A percentile compares a stretch with the other conserved stretches of the same genome.
These are phyloP conservation scores for Chamaea fasciata DNA, from an alignment of 2,113 vertebrate species.

Conservation along the genomic window DNA sequence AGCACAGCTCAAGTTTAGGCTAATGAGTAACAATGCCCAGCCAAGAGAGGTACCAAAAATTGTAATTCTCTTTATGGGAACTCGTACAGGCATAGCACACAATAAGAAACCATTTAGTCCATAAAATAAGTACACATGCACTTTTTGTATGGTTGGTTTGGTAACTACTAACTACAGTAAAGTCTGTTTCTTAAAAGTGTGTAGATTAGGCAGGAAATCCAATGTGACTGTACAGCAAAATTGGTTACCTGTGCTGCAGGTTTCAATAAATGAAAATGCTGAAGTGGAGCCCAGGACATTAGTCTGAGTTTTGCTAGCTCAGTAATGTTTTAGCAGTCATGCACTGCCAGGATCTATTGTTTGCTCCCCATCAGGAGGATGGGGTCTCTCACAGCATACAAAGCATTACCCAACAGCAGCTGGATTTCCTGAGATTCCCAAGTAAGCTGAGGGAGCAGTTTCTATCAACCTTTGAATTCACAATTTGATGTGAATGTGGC, in stretches of 20 bases:
- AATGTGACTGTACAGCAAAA: not conserved
- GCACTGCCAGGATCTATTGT: slow-evolving; percentile 18
- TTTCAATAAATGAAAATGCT: slow-evolving; percentile 26
- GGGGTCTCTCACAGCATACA: slow-evolving; percentile 15
- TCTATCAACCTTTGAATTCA: slow-evolving; percentile 53
- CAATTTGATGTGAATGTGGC: not conserved
- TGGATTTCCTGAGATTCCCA: slow-evolving; percentile 39
- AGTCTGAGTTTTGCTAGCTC: slow-evolving; percentile 48
- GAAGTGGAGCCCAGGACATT: slow-evolving; percentile 14
- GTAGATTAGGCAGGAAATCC: not conserved
- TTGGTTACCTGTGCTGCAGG: not conserved
- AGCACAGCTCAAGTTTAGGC: not conserved
- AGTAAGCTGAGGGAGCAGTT: slow-evolving; percentile 39
- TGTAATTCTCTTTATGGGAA: not conserved
- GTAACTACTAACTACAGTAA: not conserved
- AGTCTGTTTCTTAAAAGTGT: not conserved
- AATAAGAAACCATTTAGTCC: not conserved
- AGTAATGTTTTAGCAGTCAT: slow-evolving; percentile 50
- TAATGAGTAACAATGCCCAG: not conserved
- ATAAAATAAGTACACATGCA: not conserved
- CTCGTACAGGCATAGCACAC: not conserved
- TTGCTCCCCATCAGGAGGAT: slow-evolving; percentile 37
- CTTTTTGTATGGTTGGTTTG: not conserved
- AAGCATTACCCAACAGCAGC: slow-evolving; percentile 30
- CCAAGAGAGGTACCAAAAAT: not conserved